A percentile compares a stretch with the other conserved stretches of the same genome.
Evolutionary conservation across 2,888 invertebrate species (phyloP).

Genomic region (Cerastis rubricosa): DNA sequence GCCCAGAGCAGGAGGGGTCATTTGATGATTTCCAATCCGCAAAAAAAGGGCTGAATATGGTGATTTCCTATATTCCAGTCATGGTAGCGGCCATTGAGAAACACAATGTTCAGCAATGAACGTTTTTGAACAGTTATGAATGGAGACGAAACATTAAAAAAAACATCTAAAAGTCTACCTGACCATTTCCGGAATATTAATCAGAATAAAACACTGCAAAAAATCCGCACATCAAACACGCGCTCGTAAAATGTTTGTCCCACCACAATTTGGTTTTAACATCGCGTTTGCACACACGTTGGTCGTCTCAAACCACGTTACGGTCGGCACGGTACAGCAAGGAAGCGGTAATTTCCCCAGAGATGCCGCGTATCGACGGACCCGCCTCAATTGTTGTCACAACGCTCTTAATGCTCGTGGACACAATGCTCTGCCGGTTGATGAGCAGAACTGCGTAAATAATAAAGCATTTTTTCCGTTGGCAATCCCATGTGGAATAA

Average conservation of each 20-base stretch:
- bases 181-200: conserved; percentile 13
- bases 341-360: conserved; percentile 81
- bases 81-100: background rate
- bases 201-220: conserved; percentile 18
- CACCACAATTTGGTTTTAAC: conserved; percentile 78
- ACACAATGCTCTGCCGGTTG: conserved; percentile 59
- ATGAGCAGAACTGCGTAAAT: conserved; percentile 57
- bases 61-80: background rate
- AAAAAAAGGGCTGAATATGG: too few species aligned
- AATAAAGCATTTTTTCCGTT: conserved; percentile 55
- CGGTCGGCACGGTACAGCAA: conserved; percentile 64
- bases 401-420: conserved; percentile 55
- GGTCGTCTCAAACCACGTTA: conserved; percentile 73
- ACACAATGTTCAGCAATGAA: background rate
- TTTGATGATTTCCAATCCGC: too few species aligned
- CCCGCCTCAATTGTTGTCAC: conserved; percentile 74
- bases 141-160: background rate
- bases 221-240: conserved; percentile 29
- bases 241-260: conserved; percentile 46
- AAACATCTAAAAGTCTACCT: background rate
- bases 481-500: conserved; percentile 42
- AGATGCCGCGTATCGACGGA: conserved; percentile 79
- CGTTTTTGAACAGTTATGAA: background rate
- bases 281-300: conserved; percentile 70
- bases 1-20: too few species aligned